phyloP scores from a whole-genome alignment of 1,140 invertebrate species.

The Drosophila pseudoananassae region DNA sequence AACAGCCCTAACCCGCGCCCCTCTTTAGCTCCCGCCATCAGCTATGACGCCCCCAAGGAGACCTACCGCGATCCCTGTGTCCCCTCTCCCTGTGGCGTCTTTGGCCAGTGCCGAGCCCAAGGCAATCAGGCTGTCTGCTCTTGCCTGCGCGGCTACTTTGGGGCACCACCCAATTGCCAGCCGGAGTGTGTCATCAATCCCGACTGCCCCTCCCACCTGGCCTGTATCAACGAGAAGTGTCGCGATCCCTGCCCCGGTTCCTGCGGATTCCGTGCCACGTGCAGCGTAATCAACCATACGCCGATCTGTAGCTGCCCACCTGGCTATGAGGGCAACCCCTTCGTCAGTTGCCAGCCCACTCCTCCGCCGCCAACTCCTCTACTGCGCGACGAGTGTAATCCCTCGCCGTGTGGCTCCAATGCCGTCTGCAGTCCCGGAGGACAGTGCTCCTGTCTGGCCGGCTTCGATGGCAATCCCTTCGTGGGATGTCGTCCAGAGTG shows the following conservation, averaged over 20 bases:
- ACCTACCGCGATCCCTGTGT: constrained; percentile 90
- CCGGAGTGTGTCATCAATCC: constrained; percentile 91
- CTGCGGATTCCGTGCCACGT: constrained; percentile 93
- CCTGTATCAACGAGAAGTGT: constrained; percentile 90
- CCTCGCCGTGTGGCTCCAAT: constrained; percentile 90
- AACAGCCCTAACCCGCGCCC: constrained; percentile 3
- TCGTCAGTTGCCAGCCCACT: constrained; percentile 87
- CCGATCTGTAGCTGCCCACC: constrained; percentile 91
- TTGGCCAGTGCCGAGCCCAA: constrained; percentile 89
- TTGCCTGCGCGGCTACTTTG: constrained; percentile 89
- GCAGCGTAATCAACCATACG: constrained; percentile 92
- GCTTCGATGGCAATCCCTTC: constrained; percentile 91
- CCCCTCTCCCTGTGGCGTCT: constrained; percentile 91
- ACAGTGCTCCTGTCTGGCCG: constrained; percentile 86
- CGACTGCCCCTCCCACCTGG: constrained; percentile 89
- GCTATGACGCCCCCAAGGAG: constrained; percentile 65
- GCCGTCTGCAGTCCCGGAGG: constrained; percentile 85
- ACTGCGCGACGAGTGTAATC: constrained; percentile 85
- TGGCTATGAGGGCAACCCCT: constrained; percentile 92
- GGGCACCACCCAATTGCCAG: constrained; percentile 90
- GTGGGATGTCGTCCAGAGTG: constrained; percentile 92
- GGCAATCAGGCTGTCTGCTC: constrained; percentile 90
- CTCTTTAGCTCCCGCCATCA: constrained; percentile 56
- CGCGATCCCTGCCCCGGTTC: constrained; percentile 90
- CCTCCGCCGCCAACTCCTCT: constrained; percentile 58